Evolutionary conservation across 2,113 vertebrate species (phyloP).

Genomic region (Phasianus colchicus): DNA sequence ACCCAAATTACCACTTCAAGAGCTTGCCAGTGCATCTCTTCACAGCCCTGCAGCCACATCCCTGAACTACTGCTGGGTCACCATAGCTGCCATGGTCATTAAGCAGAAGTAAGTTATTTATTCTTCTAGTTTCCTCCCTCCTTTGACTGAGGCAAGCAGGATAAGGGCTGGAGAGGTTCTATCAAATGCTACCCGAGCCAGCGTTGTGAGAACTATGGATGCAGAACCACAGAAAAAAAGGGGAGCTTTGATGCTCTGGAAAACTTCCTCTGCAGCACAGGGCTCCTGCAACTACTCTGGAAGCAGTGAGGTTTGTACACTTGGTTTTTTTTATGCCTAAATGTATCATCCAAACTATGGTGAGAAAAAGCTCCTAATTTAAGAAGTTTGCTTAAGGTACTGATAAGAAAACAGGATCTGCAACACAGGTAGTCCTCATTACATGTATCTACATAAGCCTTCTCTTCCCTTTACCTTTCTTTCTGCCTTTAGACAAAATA

Average conservation of each 20-base stretch:
- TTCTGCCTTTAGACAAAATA: conserved; percentile 11
- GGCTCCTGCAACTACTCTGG: not conserved
- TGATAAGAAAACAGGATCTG: not conserved
- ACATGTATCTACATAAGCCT: not conserved
- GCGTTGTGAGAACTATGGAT: not conserved
- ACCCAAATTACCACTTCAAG: not conserved
- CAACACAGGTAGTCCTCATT: not conserved
- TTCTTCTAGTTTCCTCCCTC: not conserved
- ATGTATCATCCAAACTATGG: not conserved
- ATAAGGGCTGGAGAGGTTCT: not conserved
- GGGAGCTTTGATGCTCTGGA: not conserved
- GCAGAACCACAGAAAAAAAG: not conserved
- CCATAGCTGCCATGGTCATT: not conserved
- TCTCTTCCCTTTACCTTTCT: not conserved
- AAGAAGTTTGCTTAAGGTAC: not conserved
- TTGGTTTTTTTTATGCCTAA: not conserved
- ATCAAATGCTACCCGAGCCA: not conserved
- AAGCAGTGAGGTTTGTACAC: not conserved
- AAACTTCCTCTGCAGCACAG: not conserved
- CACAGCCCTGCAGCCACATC: not conserved
- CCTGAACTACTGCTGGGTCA: not conserved
- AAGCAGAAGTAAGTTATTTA: not conserved
- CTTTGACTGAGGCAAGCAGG: not conserved
- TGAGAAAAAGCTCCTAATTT: not conserved
- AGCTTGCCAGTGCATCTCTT: not conserved